A percentile compares a stretch with the other conserved stretches of the same genome.
These are phyloP conservation scores for Candidula unifasciata DNA, from an alignment of 2,888 invertebrate species.

Conservation along the genomic window DNA sequence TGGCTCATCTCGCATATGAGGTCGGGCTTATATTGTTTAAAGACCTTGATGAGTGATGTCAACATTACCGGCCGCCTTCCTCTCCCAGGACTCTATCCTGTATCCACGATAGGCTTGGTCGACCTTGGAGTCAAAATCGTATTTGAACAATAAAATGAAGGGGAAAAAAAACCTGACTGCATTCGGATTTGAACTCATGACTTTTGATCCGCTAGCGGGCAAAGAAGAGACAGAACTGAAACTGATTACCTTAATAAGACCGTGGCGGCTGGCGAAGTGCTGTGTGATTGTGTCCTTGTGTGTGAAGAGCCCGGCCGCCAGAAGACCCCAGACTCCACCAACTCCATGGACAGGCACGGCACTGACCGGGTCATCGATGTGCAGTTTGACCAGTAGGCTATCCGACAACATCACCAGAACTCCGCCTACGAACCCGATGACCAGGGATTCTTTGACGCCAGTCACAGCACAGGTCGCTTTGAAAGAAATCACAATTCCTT, in stretches of 20 bases:
- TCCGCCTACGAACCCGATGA: conserved; percentile 89
- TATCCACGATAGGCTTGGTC: too few relatives aligned
- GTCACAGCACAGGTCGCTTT: conserved; percentile 81
- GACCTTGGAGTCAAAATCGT: too few relatives aligned
- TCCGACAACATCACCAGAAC: conserved; percentile 85
- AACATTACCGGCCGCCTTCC: too few relatives aligned
- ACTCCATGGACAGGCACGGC: conserved; percentile 84
- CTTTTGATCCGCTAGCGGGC: too few relatives aligned
- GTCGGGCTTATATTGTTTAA: too few relatives aligned
- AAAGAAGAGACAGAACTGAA: not conserved
- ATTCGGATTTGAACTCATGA: too few relatives aligned
- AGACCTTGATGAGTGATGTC: too few relatives aligned
- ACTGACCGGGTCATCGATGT: conserved; percentile 93
- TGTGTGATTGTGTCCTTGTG: conserved; percentile 56
- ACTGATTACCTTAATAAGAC: conserved; percentile 56
- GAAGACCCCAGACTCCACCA: conserved; percentile 67
- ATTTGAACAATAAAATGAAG: too few relatives aligned
- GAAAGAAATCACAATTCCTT: not conserved
- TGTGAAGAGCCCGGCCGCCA: conserved; percentile 57
- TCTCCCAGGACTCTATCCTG: too few relatives aligned
- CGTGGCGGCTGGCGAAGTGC: conserved; percentile 51
- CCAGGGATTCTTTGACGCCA: conserved; percentile 89
- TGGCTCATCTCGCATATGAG: too few relatives aligned
- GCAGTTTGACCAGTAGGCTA: conserved; percentile 87
- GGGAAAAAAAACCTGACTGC: too few relatives aligned